Base-by-base conservation (phyloP, 2,888 invertebrate genomes). In the Leptinotarsa haldemani region DNA sequence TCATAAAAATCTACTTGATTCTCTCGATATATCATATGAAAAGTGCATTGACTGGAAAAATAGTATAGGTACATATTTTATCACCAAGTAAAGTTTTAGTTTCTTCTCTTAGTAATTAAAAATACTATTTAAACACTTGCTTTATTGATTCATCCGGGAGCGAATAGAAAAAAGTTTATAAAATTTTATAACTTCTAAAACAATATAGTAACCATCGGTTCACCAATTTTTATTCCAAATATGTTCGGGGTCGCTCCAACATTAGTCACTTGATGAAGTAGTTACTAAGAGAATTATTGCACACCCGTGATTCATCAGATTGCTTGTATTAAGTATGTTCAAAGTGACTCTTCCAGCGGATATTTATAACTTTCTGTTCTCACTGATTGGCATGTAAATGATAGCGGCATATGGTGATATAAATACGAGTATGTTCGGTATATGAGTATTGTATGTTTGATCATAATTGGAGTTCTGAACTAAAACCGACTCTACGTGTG, bases 331-430 rank as follows among this genome's bases (percentile, higher is more conserved):
- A 4, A n/a, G n/a, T 18, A 53, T 20, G 22, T 56, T 56, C 56
- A 56, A 56, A 56, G 18, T 18, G 18, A 56, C 56, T 56, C 56
- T 56, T n/a, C 3, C 18, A 18, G 22, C 2, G 56, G 56, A 56
- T 56, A 56, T 56, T 56, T 56, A 56, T 56, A 56, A n/a, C n/a
- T 56, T 56, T n/a, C 56, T 20, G n/a, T 13, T 56, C 18, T 56
- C 56, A 18, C 0, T 20, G 53, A 56, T 18, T 5, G 56, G 18
- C 56, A 56, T 56, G 22, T 18, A 56, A 56, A n/a, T 56, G 20
- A n/a, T 18, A 52, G 5, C 52, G 52, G 52, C 52, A 52, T 52
- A 52, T 52, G 52, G 52, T 52, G 52, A n/a, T 4, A n/a, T n/a
- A n/a, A n/a, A 52, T 52, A 20, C 12, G 4, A 56, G 3, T 56